Evolutionary conservation across 2,113 vertebrate genomes (phyloP), one percentile per base, ranked within the genome.

Genomic region (Hypocryptadius cinnamomeus): DNA sequence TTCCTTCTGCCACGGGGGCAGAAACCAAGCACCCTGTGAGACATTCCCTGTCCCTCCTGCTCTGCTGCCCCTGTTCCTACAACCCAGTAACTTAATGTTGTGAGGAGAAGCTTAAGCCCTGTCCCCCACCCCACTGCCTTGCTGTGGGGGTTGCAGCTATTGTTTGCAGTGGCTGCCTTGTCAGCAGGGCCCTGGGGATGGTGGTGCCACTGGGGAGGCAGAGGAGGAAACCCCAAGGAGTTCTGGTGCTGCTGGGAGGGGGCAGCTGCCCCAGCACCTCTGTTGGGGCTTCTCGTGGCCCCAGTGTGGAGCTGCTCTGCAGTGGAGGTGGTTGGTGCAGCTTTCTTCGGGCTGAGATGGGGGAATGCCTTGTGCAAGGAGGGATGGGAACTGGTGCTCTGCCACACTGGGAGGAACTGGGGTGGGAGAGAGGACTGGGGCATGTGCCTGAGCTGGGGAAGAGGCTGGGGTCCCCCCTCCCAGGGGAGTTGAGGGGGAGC

Each of bases 71-170:
- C 44, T 24, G 4, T 61, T 84, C 59, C 63, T 71, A 74, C 50
- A 50, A 76, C n/a, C 42, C 42, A 16, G 9, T 94, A 92, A 95
- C 31, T 82, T 92, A 57, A 91, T 79, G 18, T 79, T 77, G 45
- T 85, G 65, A 92, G 39, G n/a, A 81, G 64, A 80, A 63, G 65
- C 35, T 86, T 19, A 10, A n/a, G 70, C 54, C 27, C 30, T 42
- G 63, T 74, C 31, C 69, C 51, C 37, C 28, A 9, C 21, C 33
- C 70, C 5, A 2, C 10, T 63, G 30, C 76, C 24, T 69, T 40
- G 64, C 59, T 79, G 45, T 3, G 35, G 15, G 20, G 10, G 19
- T 33, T 87, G 66, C 47, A 66, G 56, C 56, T 25, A 3, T 61
- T n/a, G 39, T 37, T 73, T 0, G 2, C 35, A 42, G 78, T 2